Percentiles rank a stretch among this genome's conserved stretches.
These are phyloP conservation scores for Solenopsis fugax DNA, from an alignment of 1,140 invertebrate species.

Conservation along the genomic window DNA sequence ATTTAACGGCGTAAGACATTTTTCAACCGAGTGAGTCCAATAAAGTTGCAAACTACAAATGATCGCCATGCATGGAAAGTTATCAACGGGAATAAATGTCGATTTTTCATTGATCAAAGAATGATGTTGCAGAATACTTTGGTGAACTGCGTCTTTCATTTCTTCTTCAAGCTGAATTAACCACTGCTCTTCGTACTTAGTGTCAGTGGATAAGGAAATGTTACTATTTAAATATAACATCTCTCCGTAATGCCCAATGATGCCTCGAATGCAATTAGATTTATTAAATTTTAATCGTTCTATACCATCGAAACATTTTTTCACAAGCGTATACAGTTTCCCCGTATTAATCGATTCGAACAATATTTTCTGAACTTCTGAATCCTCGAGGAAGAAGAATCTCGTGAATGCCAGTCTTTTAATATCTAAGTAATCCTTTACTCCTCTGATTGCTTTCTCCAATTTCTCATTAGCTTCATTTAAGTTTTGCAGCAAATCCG, in stretches of 20 bases:
- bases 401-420: slow-evolving; percentile 93
- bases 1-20: slow-evolving; percentile 79
- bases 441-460: slow-evolving; percentile 87
- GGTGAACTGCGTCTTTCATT: slow-evolving; percentile 63
- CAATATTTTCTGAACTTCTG: slow-evolving; percentile 93
- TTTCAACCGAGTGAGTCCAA: slow-evolving; percentile 89
- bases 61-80: slow-evolving; percentile 86
- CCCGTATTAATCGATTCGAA: slow-evolving; percentile 87
- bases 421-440: slow-evolving; percentile 91
- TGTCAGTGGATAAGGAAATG: slow-evolving; percentile 85
- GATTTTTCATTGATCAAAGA: slow-evolving; percentile 53
- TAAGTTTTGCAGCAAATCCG: slow-evolving; percentile 86
- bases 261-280: slow-evolving; percentile 86
- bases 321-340: slow-evolving; percentile 84
- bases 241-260: slow-evolving; percentile 89
- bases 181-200: slow-evolving; percentile 89
- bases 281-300: slow-evolving; percentile 82
- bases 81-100: slow-evolving; percentile 63
- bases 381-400: slow-evolving; percentile 96
- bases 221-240: slow-evolving; percentile 84
- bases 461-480: slow-evolving; percentile 86
- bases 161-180: slow-evolving; percentile 85
- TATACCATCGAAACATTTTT: slow-evolving; percentile 89
- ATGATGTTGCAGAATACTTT: slow-evolving; percentile 59
- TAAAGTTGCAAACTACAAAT: slow-evolving; percentile 88